Base-by-base conservation (phyloP, 2,888 invertebrate species). In the Neria commutata region DNA sequence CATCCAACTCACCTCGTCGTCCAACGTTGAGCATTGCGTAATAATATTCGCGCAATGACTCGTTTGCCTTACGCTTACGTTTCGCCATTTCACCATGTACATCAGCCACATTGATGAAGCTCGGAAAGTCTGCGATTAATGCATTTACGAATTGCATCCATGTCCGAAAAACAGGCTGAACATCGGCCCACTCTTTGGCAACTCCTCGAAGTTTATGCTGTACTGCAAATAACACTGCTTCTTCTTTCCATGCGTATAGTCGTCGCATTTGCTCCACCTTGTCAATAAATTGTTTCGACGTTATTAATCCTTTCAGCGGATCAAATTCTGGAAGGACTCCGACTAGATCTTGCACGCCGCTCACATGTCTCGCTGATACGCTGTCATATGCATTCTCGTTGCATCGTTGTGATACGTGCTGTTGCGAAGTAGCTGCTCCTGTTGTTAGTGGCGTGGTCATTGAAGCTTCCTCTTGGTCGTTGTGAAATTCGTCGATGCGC, bases 11-110 rank as follows among this genome's bases (percentile, higher is more conserved):
- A 16, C 55, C 62, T 23, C 58, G 48, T 47, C 60, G 25, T 17
- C 65, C 63, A 1, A 59, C 61, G 3, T 54, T 47, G 11, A 64
- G 29, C 56, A 67, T 64, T 2, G 48, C 54, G 21, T 66, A 63
- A 16, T 61, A 68, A 26, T 62, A 66, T 17, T 63, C 63, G 0
- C 46, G 19, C 16, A 62, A 45, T 0, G 55, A 23, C n/a, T n/a
- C n/a, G n/a, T n/a, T n/a, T n/a, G n/a, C n/a, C n/a, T n/a, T n/a
- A n/a, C n/a, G n/a, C 23, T 54, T 60, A 1, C 65, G 57, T 16
- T 25, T 46, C 21, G 47, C 53, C 33, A 63, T 17, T n/a, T 64
- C 60, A 1, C 57, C 45, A 23, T 65, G 62, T 1, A 61, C 16
- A 16, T 61, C 59, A 17, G 61, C 64, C n/a, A 16, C 23, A n/a